These are phyloP conservation scores for Clepsis dumicolana DNA, from an alignment of 2,888 invertebrate genomes.

Conservation along the genomic window DNA sequence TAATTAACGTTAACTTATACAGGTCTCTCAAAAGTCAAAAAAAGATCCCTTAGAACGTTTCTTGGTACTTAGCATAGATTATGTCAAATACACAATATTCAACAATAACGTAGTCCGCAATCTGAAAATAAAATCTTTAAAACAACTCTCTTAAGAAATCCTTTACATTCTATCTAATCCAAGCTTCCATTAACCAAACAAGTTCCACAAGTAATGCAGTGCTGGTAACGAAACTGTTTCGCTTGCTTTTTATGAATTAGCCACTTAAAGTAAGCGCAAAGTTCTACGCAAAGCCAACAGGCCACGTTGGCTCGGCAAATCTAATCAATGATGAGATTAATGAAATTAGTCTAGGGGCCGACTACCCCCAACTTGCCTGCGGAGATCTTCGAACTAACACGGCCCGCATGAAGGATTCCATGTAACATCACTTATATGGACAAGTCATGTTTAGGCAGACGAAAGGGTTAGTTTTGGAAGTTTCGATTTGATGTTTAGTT, in stretches of 20 bases:
- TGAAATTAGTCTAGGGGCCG: slow-evolving; percentile 64
- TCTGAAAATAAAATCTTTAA: too few species aligned
- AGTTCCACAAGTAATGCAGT: neutral
- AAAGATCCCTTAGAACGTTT: too few species aligned
- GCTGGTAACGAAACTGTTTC: neutral
- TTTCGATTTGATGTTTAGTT: too few species aligned
- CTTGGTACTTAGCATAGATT: too few species aligned
- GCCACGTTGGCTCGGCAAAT: slow-evolving; percentile 53
- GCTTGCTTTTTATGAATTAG: slow-evolving; percentile 17
- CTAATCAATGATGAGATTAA: slow-evolving; percentile 71
- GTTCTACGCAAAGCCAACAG: slow-evolving; percentile 36
- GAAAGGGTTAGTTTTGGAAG: neutral
- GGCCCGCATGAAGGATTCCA: slow-evolving; percentile 46
- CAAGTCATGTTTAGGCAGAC: neutral
- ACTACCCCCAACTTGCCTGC: slow-evolving; percentile 51
- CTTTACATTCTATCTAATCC: too few species aligned
- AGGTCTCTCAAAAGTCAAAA: too few species aligned
- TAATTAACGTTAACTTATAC: too few species aligned
- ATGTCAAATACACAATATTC: too few species aligned
- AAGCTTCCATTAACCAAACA: neutral
- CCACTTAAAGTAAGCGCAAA: slow-evolving; percentile 26
- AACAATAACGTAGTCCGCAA: too few species aligned
- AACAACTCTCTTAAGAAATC: too few species aligned
- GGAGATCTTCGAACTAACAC: slow-evolving; percentile 53
- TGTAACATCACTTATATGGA: neutral